Conservation (phyloP, 2,113 vertebrate genomes). For the Syngnathoides biaculeatus region DNA sequence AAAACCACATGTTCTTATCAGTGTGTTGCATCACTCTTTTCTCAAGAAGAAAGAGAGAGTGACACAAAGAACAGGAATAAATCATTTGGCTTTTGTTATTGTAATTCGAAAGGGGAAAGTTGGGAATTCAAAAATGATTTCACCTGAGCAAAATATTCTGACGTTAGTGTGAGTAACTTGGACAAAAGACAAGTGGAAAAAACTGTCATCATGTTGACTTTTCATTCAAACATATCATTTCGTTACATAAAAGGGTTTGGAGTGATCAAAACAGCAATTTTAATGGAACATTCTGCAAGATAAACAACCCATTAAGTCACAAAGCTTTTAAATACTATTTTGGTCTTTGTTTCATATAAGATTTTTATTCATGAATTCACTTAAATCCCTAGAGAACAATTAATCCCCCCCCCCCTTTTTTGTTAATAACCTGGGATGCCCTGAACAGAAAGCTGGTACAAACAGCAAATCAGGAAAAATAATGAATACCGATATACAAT, state of each 20-base stretch:
- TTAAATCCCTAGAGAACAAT: too few species aligned
- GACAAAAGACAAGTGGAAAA: background rate
- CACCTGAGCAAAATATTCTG: background rate
- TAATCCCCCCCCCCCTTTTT: too few species aligned
- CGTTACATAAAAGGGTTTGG: background rate
- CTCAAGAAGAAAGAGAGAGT: slow-evolving; percentile 37
- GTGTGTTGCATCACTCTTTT: slow-evolving; percentile 47
- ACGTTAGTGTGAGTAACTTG: background rate
- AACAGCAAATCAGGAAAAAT: too few species aligned
- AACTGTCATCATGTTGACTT: background rate
- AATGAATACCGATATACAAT: too few species aligned
- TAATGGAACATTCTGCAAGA: background rate
- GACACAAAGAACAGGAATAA: slow-evolving; percentile 44
- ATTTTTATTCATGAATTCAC: too few species aligned
- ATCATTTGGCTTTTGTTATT: slow-evolving; percentile 49
- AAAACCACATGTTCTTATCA: slow-evolving; percentile 46
- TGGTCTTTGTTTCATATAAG: too few species aligned
- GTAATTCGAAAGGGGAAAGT: background rate
- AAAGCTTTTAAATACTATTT: background rate
- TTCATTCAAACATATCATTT: background rate
- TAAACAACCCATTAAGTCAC: background rate
- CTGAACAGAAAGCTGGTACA: too few species aligned
- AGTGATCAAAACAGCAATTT: background rate
- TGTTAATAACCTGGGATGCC: too few species aligned
- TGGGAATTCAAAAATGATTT: background rate